Evolutionary conservation across 30 jellyfish, hydroid and myxozoan species (phyloP), one percentile per base, ranked within the genome.

Genomic region (Turritopsis dohrnii): DNA sequence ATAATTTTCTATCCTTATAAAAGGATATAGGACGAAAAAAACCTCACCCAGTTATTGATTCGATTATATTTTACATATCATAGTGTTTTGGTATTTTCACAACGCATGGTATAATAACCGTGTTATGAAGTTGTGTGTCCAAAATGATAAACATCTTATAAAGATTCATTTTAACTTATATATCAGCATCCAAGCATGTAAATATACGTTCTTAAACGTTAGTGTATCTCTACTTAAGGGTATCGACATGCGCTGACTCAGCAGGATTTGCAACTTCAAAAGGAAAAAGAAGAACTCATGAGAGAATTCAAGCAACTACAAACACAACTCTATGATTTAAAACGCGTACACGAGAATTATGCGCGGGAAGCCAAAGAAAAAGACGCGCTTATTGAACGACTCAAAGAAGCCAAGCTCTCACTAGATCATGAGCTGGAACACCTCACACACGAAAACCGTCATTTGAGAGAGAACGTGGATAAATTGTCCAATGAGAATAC

Each of bases 211-310:
- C 19, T 60, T 0, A 60, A 18, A 0, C 73, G 73, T 60, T 60
- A 60, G 22, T 69, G 0, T 69, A 8, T 69, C 77, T 76, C 24
- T 54, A 8, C 52, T 80, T 16, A 18, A 80, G 87, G 87, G 20
- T 92, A 75, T 71, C 94, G 90, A 53, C 90, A 83, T 18, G 83
- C 96, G 9, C 66, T 92, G 88, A 71, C 92, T 24, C 91, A 93
- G 65, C 85, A 90, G 52, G 95, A 84, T 54, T 77, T 75, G 66
- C 92, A 85, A 28, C 75, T 93, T 1, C 81, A 83, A 60, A 90
- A 85, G 27, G 98, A 93, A 82, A 93, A 93, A 72, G 98, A 93
- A 71, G 96, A 84, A 76, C 86, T 93, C 84, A 84, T 93, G 98
- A 75, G 89, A 66, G 96, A 93, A 53, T 93, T 93, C 88, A 88